Base-by-base conservation (phyloP, 2,113 vertebrate species). In the Periophthalmus modestus region DNA sequence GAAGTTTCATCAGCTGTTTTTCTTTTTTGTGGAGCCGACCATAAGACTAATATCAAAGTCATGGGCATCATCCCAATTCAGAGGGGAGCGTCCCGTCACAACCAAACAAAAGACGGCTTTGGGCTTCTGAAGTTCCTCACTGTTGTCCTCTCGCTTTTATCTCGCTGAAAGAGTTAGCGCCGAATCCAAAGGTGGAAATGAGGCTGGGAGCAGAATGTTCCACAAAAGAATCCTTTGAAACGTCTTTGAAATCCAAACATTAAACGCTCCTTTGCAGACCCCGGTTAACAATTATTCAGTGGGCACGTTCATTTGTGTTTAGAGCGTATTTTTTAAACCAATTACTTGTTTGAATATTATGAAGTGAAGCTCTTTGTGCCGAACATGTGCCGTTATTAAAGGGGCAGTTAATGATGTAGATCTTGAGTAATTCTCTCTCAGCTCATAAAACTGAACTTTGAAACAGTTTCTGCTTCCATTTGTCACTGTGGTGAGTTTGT, bases 1-100 rank as follows among this genome's bases (percentile, higher is more conserved):
- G 61, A 63, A 73, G 74, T 89, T 88, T 87, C 81, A 84, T 87
- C 82, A 80, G 80, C 73, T 74, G 43, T 43, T 39, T 79, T 85
- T 88, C n/a, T n/a, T 79, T 82, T 59, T 59, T 59, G 57, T 71
- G 68, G 77, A 84, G 63, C 75, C 54, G 78, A 71, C 75, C 33
- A 50, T 71, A 59, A 39, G 72, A 65, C 72, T 81, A 67, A 79
- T 81, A 82, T 87, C 75, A 85, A 79, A 75, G 83, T 46, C 47
- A 46, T 74, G 66, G 69, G 15, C 21, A 63, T 82, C 74, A 69
- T 72, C 65, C 21, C 62, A 50, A 71, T 73, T 12, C 15, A 69
- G 59, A 71, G 48, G 36, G 67, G 69, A 23, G 77, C 75, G 72
- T 84, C 65, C 76, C 70, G 52, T 78, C 77, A 72, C 66, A 59